Base-by-base conservation (phyloP, 2,888 invertebrate species). In the Zootermopsis nevadensis region DNA sequence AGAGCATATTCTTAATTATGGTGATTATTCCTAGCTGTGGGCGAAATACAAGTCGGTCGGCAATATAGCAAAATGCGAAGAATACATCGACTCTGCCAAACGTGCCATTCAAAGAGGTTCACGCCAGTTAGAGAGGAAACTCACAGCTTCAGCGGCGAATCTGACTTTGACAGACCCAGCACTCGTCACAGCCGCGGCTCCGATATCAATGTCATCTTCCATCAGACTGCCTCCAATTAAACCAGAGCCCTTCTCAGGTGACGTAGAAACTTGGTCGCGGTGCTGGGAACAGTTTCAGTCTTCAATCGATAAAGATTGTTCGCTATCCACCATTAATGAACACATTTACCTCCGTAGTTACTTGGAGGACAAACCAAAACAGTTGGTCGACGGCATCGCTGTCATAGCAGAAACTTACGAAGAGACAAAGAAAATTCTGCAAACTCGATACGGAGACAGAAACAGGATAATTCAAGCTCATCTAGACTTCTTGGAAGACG, bases 271-370 rank as follows among this genome's bases (percentile, higher is more conserved):
- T 7, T 66, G 22, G 66, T 66, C 22, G 12, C 22, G n/a, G 7
- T 66, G 7, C 24, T 66, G 66, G 66, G 27, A 66, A 66, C 66
- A 66, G 66, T 66, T 66, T 24, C n/a, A 66, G 27, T 66, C 66
- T 7, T 66, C 66, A 15, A 24, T 66, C 7, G 66, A 66, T 24
- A 10, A 66, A 27, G 24, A 66, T 24, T 7, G 7, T 10, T 15
- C 66, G 7, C 12, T 66, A 7, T 66, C 27, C 12, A 66, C 66
- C 7, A 66, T 66, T 7, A 24, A 66, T 66, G 24, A 66, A 24
- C 66, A 66, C 24, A 24, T 66, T 15, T 24, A 15, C 24, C 24
- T 66, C 12, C 7, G 66, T 15, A 24, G 66, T 66, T 66, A 66
- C 27, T 27, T 66, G 24, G 66, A 66, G 24, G 66, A 24, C 7